These are phyloP conservation scores for Astatotilapia flaviijosephi DNA, from an alignment of 2,113 vertebrate genomes.

Conservation along the genomic window DNA sequence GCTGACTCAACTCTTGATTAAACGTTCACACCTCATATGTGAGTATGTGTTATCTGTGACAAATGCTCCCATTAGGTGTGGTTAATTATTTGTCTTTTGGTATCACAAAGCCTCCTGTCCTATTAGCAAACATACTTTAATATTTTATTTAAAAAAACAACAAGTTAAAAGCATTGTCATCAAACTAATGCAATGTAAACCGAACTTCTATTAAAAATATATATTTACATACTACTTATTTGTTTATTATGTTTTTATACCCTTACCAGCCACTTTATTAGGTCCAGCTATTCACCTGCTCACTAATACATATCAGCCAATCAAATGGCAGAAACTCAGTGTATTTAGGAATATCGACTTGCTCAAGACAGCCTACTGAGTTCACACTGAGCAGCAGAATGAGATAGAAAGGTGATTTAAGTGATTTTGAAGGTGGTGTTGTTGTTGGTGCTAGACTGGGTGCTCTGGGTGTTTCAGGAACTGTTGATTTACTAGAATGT, in stretches of 20 bases:
- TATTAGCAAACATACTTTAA: neutral
- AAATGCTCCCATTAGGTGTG: neutral
- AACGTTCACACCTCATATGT: neutral
- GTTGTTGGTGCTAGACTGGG: neutral
- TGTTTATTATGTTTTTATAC: neutral
- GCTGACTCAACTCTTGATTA: slow-evolving; percentile 33
- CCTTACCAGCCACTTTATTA: neutral
- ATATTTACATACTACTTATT: neutral
- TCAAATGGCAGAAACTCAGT: neutral
- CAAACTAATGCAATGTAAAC: neutral
- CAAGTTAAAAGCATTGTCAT: neutral
- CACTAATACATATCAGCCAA: neutral
- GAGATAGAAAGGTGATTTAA: neutral
- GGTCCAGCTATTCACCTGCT: neutral
- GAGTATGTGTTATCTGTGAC: neutral
- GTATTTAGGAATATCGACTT: neutral
- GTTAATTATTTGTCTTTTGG: neutral
- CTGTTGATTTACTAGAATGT: neutral
- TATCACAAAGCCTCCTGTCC: neutral
- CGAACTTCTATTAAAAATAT: neutral
- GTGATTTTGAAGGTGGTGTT: neutral
- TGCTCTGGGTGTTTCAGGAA: neutral
- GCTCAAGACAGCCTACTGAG: neutral
- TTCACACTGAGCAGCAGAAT: neutral
- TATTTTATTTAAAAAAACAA: neutral